Evolutionary conservation across 30 jellyfish, hydroid and myxozoan genomes (phyloP).

Genomic region (Mastigias papua): DNA sequence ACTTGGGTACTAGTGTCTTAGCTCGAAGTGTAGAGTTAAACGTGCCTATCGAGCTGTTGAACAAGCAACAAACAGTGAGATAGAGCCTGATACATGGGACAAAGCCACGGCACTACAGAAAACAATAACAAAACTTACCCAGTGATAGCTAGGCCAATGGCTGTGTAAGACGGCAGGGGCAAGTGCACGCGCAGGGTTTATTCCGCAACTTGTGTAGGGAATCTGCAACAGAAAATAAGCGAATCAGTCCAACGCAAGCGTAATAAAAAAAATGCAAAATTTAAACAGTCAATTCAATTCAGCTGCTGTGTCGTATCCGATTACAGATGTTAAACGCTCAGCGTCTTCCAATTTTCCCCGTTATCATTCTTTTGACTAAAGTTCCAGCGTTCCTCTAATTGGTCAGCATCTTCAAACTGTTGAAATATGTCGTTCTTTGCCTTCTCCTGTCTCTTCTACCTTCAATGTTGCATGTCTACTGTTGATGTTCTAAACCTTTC

Average conservation of each 20-base stretch:
- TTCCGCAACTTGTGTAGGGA: slow-evolving; percentile 82
- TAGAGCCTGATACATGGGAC: too few relatives aligned
- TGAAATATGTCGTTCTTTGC: neutral
- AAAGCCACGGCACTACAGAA: neutral
- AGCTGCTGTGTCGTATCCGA: too few relatives aligned
- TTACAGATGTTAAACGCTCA: too few relatives aligned
- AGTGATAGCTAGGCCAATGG: slow-evolving; percentile 76
- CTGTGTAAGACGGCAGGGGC: slow-evolving; percentile 76
- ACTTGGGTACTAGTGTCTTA: too few relatives aligned
- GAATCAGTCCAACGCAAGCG: too few relatives aligned
- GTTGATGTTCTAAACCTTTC: neutral
- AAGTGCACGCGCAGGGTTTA: slow-evolving; percentile 83
- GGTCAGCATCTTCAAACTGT: neutral
- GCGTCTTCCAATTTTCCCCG: too few relatives aligned
- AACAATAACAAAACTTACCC: slow-evolving; percentile 57
- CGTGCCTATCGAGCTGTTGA: too few relatives aligned
- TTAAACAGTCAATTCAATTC: too few relatives aligned
- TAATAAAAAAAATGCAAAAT: too few relatives aligned
- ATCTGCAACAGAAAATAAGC: slow-evolving; percentile 30
- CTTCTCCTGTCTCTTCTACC: neutral
- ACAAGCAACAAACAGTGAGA: too few relatives aligned
- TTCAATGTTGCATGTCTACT: neutral
- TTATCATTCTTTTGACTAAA: too few relatives aligned
- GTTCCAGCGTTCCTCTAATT: neutral
- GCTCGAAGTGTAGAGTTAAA: too few relatives aligned